Base-by-base conservation (phyloP, 2,797 vertebrate genomes). In the Arnoldichthys spilopterus region DNA sequence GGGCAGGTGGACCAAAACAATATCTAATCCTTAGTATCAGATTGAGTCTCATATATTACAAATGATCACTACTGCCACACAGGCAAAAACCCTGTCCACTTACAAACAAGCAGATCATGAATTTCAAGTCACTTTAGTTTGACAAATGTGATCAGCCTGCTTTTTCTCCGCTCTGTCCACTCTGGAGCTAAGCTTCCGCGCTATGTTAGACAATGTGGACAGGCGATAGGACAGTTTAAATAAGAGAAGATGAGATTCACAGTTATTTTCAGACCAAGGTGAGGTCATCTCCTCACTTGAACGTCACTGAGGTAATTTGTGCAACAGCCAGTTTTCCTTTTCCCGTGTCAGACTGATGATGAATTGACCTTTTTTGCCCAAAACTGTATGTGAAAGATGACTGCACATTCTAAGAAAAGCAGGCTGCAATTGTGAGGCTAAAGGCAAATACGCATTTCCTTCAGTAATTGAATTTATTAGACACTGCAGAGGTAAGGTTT, bases 181-280 rank as follows among this genome's bases (percentile, higher is more conserved):
- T 47, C 7, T 26, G 8, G 3, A 26, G 12, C 64, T 26, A 28
- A 1, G 13, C 28, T 12, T 72, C 59, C 64, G 26, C 3, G 13
- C 18, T 67, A 13, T 51, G 69, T 67, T 67, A 70, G 47, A 56
- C 49, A 72, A 71, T 53, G 49, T 58, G 16, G 51, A 70, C 73
- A 58, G 28, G 18, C 54, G 26, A 45, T 9, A 22, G 40, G 63
- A 40, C 40, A 68, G 63, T 69, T 82, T 62, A 75, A 64, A 77
- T 73, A 81, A 62, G 32, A 18, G 13, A 59, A 73, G n/a, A 62
- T 40, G 9, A 40, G 12, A 45, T 37, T 72, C 53, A 68, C n/a
- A 22, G 24, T 56, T 74, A 76, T 79, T 79, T 76, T 79, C 43
- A 64, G 24, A 64, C 49, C 18, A 45, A 72, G 58, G 51, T 68